Conservation (phyloP, 2,113 vertebrate genomes). For the Sander lucioperca region DNA sequence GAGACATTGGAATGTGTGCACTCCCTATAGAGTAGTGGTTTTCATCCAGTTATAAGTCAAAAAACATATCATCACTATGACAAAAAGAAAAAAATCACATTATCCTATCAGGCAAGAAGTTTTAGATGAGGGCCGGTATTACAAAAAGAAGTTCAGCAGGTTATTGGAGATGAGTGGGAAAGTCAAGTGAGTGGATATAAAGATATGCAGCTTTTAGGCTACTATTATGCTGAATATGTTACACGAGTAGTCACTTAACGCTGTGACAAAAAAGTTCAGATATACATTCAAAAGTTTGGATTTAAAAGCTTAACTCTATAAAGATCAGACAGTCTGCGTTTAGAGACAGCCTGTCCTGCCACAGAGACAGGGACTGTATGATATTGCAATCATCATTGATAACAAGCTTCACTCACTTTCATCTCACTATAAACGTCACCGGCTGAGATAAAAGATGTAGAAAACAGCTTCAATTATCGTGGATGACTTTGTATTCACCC, state of each 20-base stretch:
- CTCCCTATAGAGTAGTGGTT: constrained; percentile 64
- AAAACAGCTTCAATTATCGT: constrained; percentile 48
- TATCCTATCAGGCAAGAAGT: constrained; percentile 46
- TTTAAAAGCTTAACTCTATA: constrained; percentile 20
- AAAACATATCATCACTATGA: constrained; percentile 22
- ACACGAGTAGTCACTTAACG: constrained; percentile 26
- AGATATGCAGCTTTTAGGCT: constrained; percentile 20
- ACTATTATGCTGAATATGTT: constrained; percentile 22
- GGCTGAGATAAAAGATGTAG: constrained; percentile 54
- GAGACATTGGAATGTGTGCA: constrained; percentile 8
- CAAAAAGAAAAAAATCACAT: constrained; percentile 59
- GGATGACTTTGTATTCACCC: constrained; percentile 55
- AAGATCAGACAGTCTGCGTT: constrained; percentile 25
- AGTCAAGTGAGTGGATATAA: constrained; percentile 54
- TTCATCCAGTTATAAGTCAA: constrained; percentile 65
- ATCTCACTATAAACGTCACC: constrained; percentile 38
- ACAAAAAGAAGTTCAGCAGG: constrained; percentile 56
- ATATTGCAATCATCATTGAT: constrained; percentile 39
- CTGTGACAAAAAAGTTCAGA: constrained; percentile 34
- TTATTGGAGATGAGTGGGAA: constrained; percentile 40
- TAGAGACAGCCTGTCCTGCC: constrained; percentile 19
- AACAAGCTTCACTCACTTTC: constrained; percentile 49
- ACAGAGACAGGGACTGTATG: constrained; percentile 17
- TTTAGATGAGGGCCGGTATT: constrained; percentile 22
- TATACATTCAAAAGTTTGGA: constrained; percentile 62